Percentiles rank a stretch among this genome's conserved stretches.
Evolutionary conservation across 2,888 invertebrate genomes (phyloP).

Genomic region (Schizotus pectinicornis): DNA sequence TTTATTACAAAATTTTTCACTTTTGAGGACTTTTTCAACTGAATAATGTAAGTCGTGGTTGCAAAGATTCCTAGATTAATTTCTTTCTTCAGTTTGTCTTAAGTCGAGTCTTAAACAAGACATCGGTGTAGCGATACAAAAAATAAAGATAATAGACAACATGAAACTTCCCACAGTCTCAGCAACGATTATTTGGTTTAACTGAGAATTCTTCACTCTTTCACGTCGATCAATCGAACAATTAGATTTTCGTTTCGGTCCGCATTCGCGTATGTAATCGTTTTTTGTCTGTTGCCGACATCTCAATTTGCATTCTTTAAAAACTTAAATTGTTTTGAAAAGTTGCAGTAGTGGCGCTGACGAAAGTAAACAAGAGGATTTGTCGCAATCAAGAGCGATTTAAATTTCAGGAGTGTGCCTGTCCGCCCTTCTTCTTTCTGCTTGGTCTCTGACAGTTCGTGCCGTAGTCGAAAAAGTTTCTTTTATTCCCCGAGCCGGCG

Average conservation of each 20-base stretch:
- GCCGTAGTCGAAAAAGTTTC: slow-evolving; percentile 28
- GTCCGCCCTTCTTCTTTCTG: neutral
- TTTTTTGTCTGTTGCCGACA: slow-evolving; percentile 28
- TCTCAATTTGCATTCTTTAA: slow-evolving; percentile 39
- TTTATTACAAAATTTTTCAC: no score
- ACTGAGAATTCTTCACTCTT: neutral
- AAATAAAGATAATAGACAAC: no score
- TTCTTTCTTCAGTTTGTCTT: no score
- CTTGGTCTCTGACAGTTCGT: neutral
- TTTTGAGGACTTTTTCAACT: no score
- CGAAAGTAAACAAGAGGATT: slow-evolving; percentile 29
- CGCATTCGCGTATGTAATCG: neutral
- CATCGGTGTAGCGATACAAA: no score
- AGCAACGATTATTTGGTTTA: no score
- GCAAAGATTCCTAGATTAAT: no score
- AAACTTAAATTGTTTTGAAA: slow-evolving; percentile 39
- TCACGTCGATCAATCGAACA: neutral
- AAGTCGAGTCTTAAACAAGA: no score
- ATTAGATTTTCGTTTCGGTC: no score
- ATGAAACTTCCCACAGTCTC: no score
- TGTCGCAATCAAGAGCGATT: slow-evolving; percentile 35
- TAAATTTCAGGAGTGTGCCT: slow-evolving; percentile 1
- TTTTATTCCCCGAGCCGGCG: slow-evolving; percentile 3
- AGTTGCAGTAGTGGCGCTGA: slow-evolving; percentile 22
- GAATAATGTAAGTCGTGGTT: no score